Evolutionary conservation across 2,797 vertebrate genomes (phyloP).

Genomic region (Oreortyx pictus): DNA sequence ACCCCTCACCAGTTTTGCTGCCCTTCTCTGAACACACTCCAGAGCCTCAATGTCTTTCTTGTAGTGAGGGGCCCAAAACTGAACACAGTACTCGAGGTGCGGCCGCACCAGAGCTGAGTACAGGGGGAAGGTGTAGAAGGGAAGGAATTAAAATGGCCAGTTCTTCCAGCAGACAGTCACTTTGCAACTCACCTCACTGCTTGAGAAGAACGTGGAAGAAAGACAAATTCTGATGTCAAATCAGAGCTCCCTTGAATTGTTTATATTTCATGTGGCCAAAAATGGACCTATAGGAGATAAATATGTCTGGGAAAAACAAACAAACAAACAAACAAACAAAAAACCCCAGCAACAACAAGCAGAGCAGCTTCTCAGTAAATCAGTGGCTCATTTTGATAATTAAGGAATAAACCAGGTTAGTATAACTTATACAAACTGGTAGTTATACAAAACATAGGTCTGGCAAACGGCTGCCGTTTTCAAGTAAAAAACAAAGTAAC

Average conservation of each 20-base stretch:
- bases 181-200: background rate
- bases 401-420: background rate
- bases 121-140: background rate
- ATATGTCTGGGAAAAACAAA: background rate
- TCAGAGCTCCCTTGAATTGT: background rate
- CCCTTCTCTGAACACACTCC: too few relatives aligned
- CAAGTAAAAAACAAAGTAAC: background rate
- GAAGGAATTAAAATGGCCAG: fast-evolving
- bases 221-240: background rate
- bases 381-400: background rate
- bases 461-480: background rate
- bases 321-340: too few relatives aligned
- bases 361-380: background rate
- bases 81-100: too few relatives aligned
- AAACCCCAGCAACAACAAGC: background rate
- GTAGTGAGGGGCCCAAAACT: too few relatives aligned
- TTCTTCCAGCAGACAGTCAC: background rate
- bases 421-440: background rate
- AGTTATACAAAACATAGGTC: background rate
- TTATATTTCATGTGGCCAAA: background rate
- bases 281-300: background rate
- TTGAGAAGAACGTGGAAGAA: background rate
- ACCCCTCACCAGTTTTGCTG: too few relatives aligned
- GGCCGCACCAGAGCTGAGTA: too few relatives aligned
- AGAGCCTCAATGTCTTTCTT: too few relatives aligned